Evolutionary conservation across 2,797 vertebrate species (phyloP), one percentile per base, ranked within the genome.

Genomic region (Karalla daura): DNA sequence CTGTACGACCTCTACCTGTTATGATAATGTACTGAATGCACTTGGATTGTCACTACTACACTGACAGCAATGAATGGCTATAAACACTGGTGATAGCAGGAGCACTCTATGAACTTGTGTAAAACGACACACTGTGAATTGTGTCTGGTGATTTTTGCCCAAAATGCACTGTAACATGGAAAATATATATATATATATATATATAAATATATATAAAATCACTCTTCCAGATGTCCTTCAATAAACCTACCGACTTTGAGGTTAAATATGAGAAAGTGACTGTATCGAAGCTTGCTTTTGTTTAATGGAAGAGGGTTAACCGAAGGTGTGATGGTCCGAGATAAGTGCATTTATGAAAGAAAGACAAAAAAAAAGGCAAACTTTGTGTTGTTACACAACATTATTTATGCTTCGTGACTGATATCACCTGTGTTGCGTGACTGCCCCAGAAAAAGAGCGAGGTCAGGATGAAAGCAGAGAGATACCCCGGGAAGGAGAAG

Each of bases 271-370:
- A 35, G 39, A 64, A 82, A 78, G 15, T 36, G 37, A 63, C 11
- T 45, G 44, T 30, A 70, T 81, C 15, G 25, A 43, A 46, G 83
- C 78, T 89, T 89, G 82, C 54, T 79, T 85, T 67, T 70, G 49
- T 32, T 15, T 62, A 13, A 46, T 21, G 41, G 35, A 62, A 47
- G 60, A 80, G 15, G 52, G 64, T 50, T 25, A 53, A 24, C 13
- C n/a, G 21, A 83, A 78, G 13, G 75, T 84, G 62, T 80, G 80
- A 86, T 65, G 78, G 91, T 87, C 58, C 84, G 79, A 88, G 89
- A 77, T 44, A 56, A 78, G 89, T 86, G 80, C 21, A 47, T 68
- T 59, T 45, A 40, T 59, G 37, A 83, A 74, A 47, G 63, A 49
- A 35, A 59, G 52, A 30, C 28, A 30, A 30, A 10, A 30, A 54